phyloP scores from a whole-genome alignment of 2,113 vertebrate genomes.

The Cephalopholis sonnerati region DNA sequence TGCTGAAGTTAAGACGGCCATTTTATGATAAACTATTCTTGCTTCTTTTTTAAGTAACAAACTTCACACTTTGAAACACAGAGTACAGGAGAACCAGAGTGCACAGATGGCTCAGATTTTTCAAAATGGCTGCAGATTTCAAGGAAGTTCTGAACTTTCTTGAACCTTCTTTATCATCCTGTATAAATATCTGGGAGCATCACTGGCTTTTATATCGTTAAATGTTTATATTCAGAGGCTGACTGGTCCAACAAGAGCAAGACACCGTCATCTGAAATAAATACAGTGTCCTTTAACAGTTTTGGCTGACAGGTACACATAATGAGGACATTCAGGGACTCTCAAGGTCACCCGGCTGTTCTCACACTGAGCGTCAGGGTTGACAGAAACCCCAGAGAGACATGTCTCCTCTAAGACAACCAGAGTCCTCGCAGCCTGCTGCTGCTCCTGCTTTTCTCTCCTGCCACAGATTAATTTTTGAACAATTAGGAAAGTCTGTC shows the following conservation, averaged over 20 bases:
- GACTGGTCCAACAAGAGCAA: not conserved
- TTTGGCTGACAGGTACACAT: slow-evolving; percentile 39
- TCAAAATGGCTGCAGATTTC: not conserved
- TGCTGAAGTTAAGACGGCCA: slow-evolving; percentile 23
- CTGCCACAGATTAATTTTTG: slow-evolving; percentile 63
- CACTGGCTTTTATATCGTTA: not conserved
- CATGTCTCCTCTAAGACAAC: slow-evolving; percentile 59
- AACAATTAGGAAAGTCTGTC: slow-evolving; percentile 79
- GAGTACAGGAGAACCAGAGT: not conserved
- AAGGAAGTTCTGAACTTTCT: not conserved
- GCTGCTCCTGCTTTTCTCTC: slow-evolving; percentile 34
- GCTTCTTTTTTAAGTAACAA: slow-evolving; percentile 4
- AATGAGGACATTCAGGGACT: slow-evolving; percentile 39
- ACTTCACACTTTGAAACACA: not conserved
- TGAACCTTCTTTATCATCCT: slow-evolving; percentile 13
- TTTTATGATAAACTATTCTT: slow-evolving; percentile 41
- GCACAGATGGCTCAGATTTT: not conserved
- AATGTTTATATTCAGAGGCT: not conserved
- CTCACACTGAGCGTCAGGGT: slow-evolving; percentile 33
- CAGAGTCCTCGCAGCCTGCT: slow-evolving; percentile 40
- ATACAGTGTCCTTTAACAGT: slow-evolving; percentile 8
- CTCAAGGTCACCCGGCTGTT: slow-evolving; percentile 67
- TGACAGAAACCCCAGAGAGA: slow-evolving; percentile 63
- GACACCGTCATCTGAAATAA: not conserved
- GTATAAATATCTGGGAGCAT: not conserved